Percentiles rank a stretch among this genome's conserved stretches.
phyloP scores from a whole-genome alignment of 2,888 invertebrate species.

The Campoplex capitator region DNA sequence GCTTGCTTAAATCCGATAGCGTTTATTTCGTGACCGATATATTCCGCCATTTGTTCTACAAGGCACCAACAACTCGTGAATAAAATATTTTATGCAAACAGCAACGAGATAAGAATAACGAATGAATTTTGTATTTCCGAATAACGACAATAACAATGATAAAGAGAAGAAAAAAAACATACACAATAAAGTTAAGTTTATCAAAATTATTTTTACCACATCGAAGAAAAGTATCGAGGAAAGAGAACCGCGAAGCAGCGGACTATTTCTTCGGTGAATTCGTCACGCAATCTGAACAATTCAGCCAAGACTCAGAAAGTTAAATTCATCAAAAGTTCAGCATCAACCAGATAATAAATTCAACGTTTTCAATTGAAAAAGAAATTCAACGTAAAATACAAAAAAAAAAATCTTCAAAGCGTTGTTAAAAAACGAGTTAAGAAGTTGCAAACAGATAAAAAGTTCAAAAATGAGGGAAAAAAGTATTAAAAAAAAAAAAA shows the following conservation, averaged over 20 bases:
- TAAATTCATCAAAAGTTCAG: background rate
- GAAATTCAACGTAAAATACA: too few species aligned
- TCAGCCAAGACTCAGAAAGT: background rate
- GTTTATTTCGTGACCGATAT: conserved; percentile 11
- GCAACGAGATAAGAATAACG: background rate
- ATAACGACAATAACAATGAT: background rate
- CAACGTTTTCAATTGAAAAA: too few species aligned
- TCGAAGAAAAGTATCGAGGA: background rate
- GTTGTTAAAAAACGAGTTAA: background rate
- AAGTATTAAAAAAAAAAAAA: background rate
- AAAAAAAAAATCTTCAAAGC: background rate
- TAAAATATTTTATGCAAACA: conserved; percentile 3
- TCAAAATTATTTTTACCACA: background rate
- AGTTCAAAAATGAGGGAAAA: background rate
- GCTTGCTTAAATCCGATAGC: conserved; percentile 19
- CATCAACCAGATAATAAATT: too few species aligned
- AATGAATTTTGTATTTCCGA: background rate
- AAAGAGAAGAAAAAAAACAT: background rate
- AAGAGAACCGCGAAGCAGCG: background rate
- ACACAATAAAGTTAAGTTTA: background rate
- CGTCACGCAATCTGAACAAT: background rate
- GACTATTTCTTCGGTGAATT: background rate
- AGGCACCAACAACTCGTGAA: background rate
- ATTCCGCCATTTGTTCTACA: conserved; percentile 17
- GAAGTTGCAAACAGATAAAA: background rate